Conservation (phyloP, 1,140 invertebrate genomes). For the Carposina sasakii region DNA sequence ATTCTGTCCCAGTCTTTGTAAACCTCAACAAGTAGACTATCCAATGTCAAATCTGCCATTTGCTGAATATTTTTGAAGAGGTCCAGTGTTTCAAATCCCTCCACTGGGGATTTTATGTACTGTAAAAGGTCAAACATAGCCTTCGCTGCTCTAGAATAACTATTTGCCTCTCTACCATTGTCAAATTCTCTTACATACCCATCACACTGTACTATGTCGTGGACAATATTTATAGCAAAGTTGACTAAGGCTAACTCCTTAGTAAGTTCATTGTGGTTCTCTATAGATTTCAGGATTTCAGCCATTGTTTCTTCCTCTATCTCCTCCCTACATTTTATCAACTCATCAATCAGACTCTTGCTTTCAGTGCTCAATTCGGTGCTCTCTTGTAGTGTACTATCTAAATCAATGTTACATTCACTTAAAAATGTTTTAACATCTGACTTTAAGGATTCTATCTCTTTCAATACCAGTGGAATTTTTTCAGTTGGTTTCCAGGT, state of each 20-base stretch:
- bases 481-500: constrained; percentile 64
- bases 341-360: constrained; percentile 62
- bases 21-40: constrained; percentile 61
- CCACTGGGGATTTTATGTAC: constrained; percentile 61
- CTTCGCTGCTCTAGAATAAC: constrained; percentile 63
- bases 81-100: constrained; percentile 67
- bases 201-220: constrained; percentile 70
- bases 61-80: constrained; percentile 67
- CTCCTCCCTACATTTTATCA: constrained; percentile 66
- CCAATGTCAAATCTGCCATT: constrained; percentile 47
- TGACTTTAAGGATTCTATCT: constrained; percentile 73
- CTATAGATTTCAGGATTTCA: constrained; percentile 72
- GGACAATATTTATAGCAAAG: constrained; percentile 68
- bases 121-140: constrained; percentile 66
- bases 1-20: constrained; percentile 65
- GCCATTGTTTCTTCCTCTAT: constrained; percentile 74
- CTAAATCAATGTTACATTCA: constrained; percentile 73
- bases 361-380: constrained; percentile 65
- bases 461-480: constrained; percentile 69
- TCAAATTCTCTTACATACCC: constrained; percentile 68
- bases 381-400: constrained; percentile 67
- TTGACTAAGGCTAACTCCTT: constrained; percentile 70
- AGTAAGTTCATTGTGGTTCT: constrained; percentile 71
- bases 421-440: constrained; percentile 72
- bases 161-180: constrained; percentile 59